Evolutionary conservation across 2,113 vertebrate genomes (phyloP), one percentile per base, ranked within the genome.

Genomic region (Myrmophylax atrothorax): DNA sequence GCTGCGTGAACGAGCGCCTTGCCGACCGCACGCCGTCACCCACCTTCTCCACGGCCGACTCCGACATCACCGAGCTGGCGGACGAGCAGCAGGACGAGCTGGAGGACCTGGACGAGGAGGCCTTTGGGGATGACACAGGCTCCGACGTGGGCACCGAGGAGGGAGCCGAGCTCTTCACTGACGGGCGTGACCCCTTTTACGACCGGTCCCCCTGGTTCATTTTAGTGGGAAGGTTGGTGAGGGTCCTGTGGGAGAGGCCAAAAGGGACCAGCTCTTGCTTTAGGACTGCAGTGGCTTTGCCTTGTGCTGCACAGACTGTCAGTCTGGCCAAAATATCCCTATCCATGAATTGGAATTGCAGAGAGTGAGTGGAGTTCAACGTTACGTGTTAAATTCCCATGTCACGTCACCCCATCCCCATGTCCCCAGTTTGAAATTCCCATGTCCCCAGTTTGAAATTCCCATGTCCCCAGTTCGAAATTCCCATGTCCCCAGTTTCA

Each of bases 201-300:
- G 99, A 99, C 99, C 99, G 99, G 93, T 99, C 99, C 98, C 99
- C 99, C 97, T 99, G 99, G 99, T 99, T 99, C 99, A 99, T 99
- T 98, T 99, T 99, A 98, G 99, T 99, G 98, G 99, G 99, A 99
- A 99, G 99, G 99, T 99, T 99, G 99, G 99, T 99, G 99, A 98
- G 98, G 97, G 96, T 96, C 88, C 91, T 97, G 68, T 97, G 96
- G 97, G 96, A 98, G 96, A 79, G 94, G 96, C 90, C 53, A 96
- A 95, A 95, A 97, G 98, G 97, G 98, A 98, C 97, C 98, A 98
- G 98, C 98, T 98, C 98, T 98, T 97, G 92, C 95, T 87, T 44
- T 85, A 94, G 53, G 53, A 7, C 78, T 96, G 77, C 96, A 76
- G 25, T 89, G 72, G 73, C 87, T 90, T 96, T 93, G 92, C 92